phyloP scores from a whole-genome alignment of 2,113 vertebrate genomes.

The Daboia siamensis region DNA sequence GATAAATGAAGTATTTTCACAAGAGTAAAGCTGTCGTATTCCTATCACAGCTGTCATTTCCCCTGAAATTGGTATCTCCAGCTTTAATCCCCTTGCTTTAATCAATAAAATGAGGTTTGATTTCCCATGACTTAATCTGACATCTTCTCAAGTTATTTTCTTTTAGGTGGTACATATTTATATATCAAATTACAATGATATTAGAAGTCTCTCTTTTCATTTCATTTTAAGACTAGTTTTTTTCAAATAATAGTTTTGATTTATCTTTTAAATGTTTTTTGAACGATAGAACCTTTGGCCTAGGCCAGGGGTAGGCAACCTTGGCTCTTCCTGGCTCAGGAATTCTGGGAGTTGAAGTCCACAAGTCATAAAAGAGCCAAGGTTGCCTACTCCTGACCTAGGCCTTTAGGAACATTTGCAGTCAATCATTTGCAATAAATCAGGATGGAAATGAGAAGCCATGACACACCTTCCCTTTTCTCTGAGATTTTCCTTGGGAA shows the following conservation, averaged over 20 bases:
- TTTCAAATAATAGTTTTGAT: background rate
- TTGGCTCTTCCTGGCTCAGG: too few species aligned
- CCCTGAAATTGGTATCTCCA: background rate
- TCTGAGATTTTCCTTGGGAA: background rate
- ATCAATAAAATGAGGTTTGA: background rate
- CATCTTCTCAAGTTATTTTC: background rate
- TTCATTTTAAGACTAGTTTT: background rate
- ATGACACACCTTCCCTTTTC: background rate
- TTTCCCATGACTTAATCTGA: background rate
- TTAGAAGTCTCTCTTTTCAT: background rate
- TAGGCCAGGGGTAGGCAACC: background rate
- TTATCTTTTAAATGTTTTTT: background rate
- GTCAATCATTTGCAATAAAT: background rate
- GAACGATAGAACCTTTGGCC: background rate
- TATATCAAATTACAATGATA: background rate
- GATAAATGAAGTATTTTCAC: background rate
- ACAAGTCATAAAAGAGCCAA: too few species aligned
- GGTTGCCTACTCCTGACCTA: background rate
- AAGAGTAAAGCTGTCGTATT: background rate
- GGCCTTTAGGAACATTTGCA: background rate
- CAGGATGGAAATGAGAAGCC: background rate
- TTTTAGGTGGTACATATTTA: background rate
- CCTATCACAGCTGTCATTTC: background rate
- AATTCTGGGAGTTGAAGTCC: too few species aligned
- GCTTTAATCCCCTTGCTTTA: background rate